Evolutionary conservation across 92 coral and sea anemone species (phyloP).

Genomic region (Siderastrea radians): DNA sequence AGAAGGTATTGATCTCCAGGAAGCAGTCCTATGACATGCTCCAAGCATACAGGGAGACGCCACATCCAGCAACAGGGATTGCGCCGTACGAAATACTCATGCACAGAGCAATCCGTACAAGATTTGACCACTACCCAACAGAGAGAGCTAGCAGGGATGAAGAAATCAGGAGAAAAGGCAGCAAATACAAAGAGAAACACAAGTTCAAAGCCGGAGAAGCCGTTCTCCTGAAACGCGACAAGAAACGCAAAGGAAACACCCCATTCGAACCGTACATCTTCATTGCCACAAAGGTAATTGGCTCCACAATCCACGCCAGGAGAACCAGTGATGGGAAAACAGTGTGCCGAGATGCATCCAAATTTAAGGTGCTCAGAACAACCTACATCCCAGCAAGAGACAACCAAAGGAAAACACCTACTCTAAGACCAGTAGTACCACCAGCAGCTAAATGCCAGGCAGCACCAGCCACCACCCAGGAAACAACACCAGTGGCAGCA

Average conservation of each 20-base stretch:
- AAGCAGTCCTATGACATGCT: conserved; percentile 73
- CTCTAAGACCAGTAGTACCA: conserved; percentile 21
- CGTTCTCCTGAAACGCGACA: conserved; percentile 3
- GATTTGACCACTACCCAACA: conserved; percentile 72
- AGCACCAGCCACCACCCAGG: not conserved
- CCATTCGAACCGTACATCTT: too few species aligned
- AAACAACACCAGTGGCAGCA: too few species aligned
- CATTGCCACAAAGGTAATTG: too few species aligned
- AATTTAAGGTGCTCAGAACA: too few species aligned
- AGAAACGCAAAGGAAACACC: too few species aligned
- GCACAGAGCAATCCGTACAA: conserved; percentile 56
- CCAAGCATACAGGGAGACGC: conserved; percentile 68
- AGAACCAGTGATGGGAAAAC: too few species aligned
- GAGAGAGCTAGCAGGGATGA: conserved; percentile 38
- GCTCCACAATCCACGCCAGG: too few species aligned
- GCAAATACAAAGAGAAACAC: conserved; percentile 55
- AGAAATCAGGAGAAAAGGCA: conserved; percentile 59
- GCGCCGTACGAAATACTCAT: conserved; percentile 67
- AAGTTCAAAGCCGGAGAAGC: conserved; percentile 68
- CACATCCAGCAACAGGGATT: conserved; percentile 67
- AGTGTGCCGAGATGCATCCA: too few species aligned
- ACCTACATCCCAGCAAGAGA: too few species aligned
- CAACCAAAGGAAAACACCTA: not conserved
- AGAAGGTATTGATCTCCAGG: conserved; percentile 50
- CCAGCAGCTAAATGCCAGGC: not conserved